Evolutionary conservation across 2,888 invertebrate species (phyloP).

Genomic region (Troides helena): DNA sequence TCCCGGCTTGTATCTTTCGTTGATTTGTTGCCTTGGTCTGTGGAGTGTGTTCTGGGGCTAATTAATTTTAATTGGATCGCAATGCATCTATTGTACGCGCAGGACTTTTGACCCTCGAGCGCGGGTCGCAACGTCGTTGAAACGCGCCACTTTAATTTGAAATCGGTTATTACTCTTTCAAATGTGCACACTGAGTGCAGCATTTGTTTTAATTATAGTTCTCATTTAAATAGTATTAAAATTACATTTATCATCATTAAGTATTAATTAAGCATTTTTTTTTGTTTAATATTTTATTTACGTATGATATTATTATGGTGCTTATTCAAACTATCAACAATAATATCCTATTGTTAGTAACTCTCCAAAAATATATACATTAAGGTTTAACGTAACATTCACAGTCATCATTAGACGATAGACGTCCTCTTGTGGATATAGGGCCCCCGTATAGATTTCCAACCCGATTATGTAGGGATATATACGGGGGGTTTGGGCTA

Average conservation of each 20-base stretch:
- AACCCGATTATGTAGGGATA: too few species aligned
- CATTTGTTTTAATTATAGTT: constrained; percentile 15
- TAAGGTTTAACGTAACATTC: too few species aligned
- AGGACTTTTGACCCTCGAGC: constrained; percentile 57
- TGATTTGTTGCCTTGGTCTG: constrained; percentile 71
- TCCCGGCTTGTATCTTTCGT: constrained; percentile 67
- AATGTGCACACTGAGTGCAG: constrained; percentile 4
- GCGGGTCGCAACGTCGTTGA: constrained; percentile 45
- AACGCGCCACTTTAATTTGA: constrained; percentile 33
- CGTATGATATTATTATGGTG: too few species aligned
- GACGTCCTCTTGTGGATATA: too few species aligned
- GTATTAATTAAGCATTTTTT: too few species aligned
- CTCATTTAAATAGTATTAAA: background rate
- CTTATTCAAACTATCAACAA: too few species aligned
- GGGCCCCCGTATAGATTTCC: too few species aligned
- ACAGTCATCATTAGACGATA: too few species aligned
- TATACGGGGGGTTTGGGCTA: too few species aligned
- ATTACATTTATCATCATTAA: background rate
- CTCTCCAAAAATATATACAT: too few species aligned
- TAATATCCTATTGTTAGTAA: too few species aligned
- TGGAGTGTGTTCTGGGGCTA: constrained; percentile 71
- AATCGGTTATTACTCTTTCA: constrained; percentile 29
- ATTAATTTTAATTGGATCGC: constrained; percentile 76
- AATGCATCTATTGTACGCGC: constrained; percentile 50
- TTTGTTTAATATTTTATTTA: too few species aligned